phyloP scores from a whole-genome alignment of 2,113 vertebrate genomes.

The Dipodomys ordii region DNA sequence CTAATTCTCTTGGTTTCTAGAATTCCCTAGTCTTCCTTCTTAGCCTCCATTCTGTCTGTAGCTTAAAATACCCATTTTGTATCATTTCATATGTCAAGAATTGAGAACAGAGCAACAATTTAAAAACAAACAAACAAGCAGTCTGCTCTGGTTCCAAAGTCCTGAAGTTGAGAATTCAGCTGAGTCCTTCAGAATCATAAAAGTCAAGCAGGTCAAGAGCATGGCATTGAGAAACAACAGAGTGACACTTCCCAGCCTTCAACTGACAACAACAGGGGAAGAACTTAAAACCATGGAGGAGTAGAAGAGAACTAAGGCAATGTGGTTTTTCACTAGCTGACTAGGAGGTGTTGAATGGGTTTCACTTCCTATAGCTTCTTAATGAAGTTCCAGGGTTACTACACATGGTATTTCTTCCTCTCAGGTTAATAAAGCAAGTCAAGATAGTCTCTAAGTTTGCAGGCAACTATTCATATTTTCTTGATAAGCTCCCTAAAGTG shows the following conservation, averaged over 20 bases:
- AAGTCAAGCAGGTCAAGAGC: not conserved
- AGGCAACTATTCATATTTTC: not conserved
- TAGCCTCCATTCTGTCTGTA: not conserved
- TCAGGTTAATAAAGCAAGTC: not conserved
- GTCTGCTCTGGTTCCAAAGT: not conserved
- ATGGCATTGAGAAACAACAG: not conserved
- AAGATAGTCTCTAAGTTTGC: not conserved
- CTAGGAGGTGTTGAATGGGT: not conserved
- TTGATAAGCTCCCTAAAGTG: not conserved
- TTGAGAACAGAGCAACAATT: not conserved
- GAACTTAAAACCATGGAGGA: not conserved
- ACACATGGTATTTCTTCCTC: not conserved
- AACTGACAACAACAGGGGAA: not conserved
- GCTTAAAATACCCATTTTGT: not conserved
- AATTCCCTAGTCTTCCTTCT: not conserved
- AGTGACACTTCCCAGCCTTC: not conserved
- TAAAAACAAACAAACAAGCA: no score
- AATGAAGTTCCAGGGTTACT: not conserved
- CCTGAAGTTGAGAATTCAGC: conserved; percentile 7
- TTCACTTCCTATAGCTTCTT: not conserved
- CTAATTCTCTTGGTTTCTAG: conserved; percentile 4
- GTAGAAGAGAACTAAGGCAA: not conserved
- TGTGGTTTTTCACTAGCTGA: not conserved
- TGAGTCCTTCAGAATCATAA: not conserved
- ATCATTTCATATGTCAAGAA: not conserved